Percentiles rank a stretch among this genome's conserved stretches.
Evolutionary conservation across 2,888 invertebrate genomes (phyloP).

Genomic region (Spilarctia lutea): DNA sequence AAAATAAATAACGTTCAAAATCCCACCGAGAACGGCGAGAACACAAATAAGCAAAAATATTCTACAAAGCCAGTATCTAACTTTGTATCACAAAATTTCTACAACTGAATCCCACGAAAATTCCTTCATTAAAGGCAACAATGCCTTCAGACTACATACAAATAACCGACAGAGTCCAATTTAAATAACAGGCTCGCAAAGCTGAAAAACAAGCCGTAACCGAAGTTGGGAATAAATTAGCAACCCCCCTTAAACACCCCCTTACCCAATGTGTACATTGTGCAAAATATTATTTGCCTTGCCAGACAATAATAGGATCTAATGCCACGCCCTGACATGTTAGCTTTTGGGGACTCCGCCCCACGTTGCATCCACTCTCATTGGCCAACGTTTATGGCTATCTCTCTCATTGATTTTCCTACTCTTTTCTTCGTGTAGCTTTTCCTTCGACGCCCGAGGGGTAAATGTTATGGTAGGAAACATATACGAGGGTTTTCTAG

Average conservation of each 20-base stretch:
- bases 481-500: constrained; percentile 85
- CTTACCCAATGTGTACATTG: constrained; percentile 89
- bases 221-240: constrained; percentile 87
- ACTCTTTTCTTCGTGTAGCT: constrained; percentile 74
- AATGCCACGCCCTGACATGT: constrained; percentile 86
- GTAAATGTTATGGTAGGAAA: constrained; percentile 87
- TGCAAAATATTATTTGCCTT: constrained; percentile 91
- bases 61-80: constrained; percentile 42
- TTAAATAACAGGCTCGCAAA: constrained; percentile 86
- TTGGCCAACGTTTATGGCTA: constrained; percentile 65
- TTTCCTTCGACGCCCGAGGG: constrained; percentile 85
- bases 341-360: constrained; percentile 83
- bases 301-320: constrained; percentile 87
- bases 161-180: constrained; percentile 84
- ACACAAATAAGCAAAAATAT: constrained; percentile 60
- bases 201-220: constrained; percentile 87
- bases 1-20: constrained; percentile 53
- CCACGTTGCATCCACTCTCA: constrained; percentile 55
- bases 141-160: constrained; percentile 80
- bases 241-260: constrained; percentile 74
- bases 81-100: constrained; percentile 54
- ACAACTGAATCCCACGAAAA: constrained; percentile 59
- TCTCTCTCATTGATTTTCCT: constrained; percentile 58
- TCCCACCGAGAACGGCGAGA: constrained; percentile 48
- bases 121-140: constrained; percentile 82